A percentile compares a stretch with the other conserved stretches of the same genome.
phyloP scores from a whole-genome alignment of 2,888 invertebrate species.

The Beris morrisii region DNA sequence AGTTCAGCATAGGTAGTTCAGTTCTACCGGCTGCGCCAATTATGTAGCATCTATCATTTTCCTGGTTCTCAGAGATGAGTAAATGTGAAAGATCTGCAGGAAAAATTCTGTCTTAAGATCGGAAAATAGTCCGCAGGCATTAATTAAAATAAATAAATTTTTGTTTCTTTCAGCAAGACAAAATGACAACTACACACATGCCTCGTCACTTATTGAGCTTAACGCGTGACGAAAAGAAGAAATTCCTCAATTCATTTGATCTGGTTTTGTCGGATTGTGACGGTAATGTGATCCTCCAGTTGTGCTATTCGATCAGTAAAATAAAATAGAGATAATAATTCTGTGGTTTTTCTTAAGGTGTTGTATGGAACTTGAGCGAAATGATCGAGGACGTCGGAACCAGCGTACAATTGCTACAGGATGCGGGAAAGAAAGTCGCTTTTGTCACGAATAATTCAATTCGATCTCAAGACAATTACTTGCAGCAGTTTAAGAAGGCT shows the following conservation, averaged over 20 bases:
- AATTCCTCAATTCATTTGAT: slow-evolving; percentile 59
- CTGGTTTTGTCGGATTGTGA: slow-evolving; percentile 64
- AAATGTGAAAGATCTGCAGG: no score
- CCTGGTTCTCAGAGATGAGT: no score
- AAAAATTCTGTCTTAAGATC: no score
- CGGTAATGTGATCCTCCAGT: slow-evolving; percentile 51
- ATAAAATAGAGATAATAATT: background rate
- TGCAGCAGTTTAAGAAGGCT: slow-evolving; percentile 42
- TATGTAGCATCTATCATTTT: no score
- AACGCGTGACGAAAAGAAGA: slow-evolving; percentile 46
- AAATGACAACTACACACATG: no score
- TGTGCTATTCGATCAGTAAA: no score
- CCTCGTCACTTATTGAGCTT: slow-evolving; percentile 46
- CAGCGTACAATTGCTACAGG: slow-evolving; percentile 50
- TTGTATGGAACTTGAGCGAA: slow-evolving; percentile 52
- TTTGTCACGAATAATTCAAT: slow-evolving; percentile 57
- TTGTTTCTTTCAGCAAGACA: no score
- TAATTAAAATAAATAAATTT: no score
- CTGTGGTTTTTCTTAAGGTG: slow-evolving; percentile 50
- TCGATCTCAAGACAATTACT: slow-evolving; percentile 44
- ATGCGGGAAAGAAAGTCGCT: slow-evolving; percentile 53
- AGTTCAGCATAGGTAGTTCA: no score
- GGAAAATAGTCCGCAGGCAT: no score
- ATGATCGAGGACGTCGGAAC: slow-evolving; percentile 49
- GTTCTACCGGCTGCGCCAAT: no score